Percentiles rank a stretch among this genome's conserved stretches.
These are phyloP conservation scores for Encarsia formosa DNA, from an alignment of 2,888 invertebrate genomes.

Conservation along the genomic window DNA sequence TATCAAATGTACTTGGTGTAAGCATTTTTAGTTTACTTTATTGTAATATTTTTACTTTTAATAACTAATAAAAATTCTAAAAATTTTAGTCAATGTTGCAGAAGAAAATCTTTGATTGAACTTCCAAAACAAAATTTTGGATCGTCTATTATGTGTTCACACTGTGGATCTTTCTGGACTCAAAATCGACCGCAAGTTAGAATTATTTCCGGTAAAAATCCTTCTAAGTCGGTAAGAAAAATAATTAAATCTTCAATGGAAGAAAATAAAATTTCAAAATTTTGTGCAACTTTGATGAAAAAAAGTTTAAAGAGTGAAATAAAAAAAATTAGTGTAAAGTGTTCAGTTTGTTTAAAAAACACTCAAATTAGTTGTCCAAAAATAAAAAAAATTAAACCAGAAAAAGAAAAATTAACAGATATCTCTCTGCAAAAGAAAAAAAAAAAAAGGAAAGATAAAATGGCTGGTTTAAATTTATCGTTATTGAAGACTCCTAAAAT, in stretches of 20 bases:
- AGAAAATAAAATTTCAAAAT: conserved; percentile 29
- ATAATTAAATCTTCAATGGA: conserved; percentile 27
- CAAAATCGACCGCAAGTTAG: conserved; percentile 32
- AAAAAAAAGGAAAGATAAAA: conserved; percentile 49
- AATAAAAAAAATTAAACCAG: conserved; percentile 32
- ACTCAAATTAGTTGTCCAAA: conserved; percentile 36
- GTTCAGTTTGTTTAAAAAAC: conserved; percentile 37
- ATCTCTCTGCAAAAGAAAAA: conserved; percentile 28
- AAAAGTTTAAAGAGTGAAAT: conserved; percentile 37
- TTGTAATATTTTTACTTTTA: not conserved
- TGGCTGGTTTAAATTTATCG: conserved; percentile 49
- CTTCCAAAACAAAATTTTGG: conserved; percentile 39
- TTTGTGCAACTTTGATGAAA: conserved; percentile 31
- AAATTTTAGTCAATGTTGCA: conserved; percentile 18
- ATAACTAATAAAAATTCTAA: not conserved
- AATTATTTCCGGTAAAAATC: conserved; percentile 31
- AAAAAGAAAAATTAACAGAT: conserved; percentile 1
- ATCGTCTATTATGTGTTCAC: conserved; percentile 35
- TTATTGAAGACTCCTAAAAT: conserved; percentile 3
- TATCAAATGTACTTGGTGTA: conserved; percentile 33
- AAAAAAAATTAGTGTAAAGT: conserved; percentile 40
- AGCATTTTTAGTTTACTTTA: conserved; percentile 18
- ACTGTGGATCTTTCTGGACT: conserved; percentile 41
- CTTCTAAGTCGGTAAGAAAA: conserved; percentile 33
- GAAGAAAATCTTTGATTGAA: conserved; percentile 3